Base-by-base conservation (phyloP, 2,888 invertebrate genomes). In the Eremobia ochroleuca region DNA sequence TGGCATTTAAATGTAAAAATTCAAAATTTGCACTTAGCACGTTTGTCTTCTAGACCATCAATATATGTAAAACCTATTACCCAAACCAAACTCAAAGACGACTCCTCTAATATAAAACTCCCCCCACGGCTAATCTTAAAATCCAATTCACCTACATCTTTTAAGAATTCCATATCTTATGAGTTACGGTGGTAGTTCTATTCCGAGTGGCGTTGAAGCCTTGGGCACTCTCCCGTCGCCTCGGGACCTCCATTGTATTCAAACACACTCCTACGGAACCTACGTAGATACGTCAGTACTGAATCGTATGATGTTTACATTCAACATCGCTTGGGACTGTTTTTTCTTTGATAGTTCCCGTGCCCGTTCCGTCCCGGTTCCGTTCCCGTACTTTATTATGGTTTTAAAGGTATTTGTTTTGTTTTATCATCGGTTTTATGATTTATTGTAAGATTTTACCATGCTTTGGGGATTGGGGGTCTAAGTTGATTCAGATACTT, bases 181-280 rank as follows among this genome's bases (percentile, higher is more conserved):
- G 68, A 86, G 74, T 83, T 76, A 73, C 86, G 83, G 68, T 80
- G 80, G 84, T 86, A 83, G 79, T 82, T 85, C 76, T 72, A 80
- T 83, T 83, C 83, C 52, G 49, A 86, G 84, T 77, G 73, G 73
- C 88, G 77, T 46, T 78, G 87, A 86, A 86, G 88, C 87, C 77
- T 76, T 78, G 87, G 87, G 89, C 87, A 85, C 88, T 90, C 91
- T 85, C 87, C 52, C 81, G 82, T 83, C 81, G 91, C 91, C 90
- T 86, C 79, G 91, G 89, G 88, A 85, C 85, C 70, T 80, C 83
- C 86, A 92, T 92, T 92, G 92, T 92, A 81, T 90, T 90, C 90
- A 88, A 91, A 90, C 86, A 89, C 86, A 85, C 91, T 82, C 81
- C 76, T 85, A 78, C 73, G 83, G 83, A 89, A 88, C 88, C 73